A percentile compares a stretch with the other conserved stretches of the same genome.
Conservation (phyloP, 2,888 invertebrate genomes). For the Protula sp. region DNA sequence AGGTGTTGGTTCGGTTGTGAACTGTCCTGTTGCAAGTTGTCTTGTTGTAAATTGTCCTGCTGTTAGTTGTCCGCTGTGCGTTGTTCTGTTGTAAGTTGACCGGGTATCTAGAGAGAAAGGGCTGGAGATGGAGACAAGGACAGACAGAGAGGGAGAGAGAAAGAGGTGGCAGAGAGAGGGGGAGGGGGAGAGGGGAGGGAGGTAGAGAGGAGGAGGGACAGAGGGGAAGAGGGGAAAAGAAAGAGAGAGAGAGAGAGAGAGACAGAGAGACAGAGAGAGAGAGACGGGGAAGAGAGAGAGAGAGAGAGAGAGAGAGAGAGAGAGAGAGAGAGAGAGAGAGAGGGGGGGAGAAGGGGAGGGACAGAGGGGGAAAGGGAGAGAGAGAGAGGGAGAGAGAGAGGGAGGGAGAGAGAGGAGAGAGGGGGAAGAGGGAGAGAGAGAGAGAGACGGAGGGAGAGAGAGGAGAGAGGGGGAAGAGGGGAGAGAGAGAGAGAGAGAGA, state of each 20-base stretch:
- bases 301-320: background rate
- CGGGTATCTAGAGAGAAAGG: too few relatives aligned
- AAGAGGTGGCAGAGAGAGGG: background rate
- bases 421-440: background rate
- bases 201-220: background rate
- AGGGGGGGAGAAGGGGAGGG: background rate
- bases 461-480: slow-evolving; percentile 3
- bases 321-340: background rate
- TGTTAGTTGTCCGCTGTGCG: too few relatives aligned
- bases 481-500: slow-evolving; percentile 6
- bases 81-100: too few relatives aligned
- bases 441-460: too few relatives aligned
- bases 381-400: background rate
- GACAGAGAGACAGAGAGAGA: background rate
- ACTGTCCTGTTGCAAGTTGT: too few relatives aligned
- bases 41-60: too few relatives aligned
- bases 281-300: background rate
- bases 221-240: background rate
- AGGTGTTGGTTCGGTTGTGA: too few relatives aligned
- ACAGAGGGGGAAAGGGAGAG: too few relatives aligned
- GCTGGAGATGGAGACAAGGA: too few relatives aligned
- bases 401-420: background rate
- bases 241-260: background rate
- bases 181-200: background rate
- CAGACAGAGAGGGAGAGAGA: background rate